phyloP scores from a whole-genome alignment of 2,888 invertebrate species.

The Cataglyphis altisquamis region DNA sequence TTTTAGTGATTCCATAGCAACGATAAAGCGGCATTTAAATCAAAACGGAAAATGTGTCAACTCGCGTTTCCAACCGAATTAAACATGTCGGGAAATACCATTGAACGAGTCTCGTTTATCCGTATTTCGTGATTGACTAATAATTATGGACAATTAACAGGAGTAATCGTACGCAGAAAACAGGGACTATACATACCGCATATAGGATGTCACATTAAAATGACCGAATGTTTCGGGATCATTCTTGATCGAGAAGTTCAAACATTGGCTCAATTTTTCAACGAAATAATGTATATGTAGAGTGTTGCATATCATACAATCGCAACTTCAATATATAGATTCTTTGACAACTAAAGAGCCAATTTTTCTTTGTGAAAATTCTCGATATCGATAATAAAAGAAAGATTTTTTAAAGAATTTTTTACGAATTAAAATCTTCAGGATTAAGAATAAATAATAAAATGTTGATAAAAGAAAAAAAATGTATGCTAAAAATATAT shows the following conservation, averaged over 20 bases:
- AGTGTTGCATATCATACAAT: not conserved
- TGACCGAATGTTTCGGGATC: conserved; percentile 11
- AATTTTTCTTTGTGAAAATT: not conserved
- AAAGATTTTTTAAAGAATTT: not conserved
- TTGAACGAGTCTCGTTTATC: not conserved
- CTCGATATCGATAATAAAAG: not conserved
- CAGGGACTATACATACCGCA: not conserved
- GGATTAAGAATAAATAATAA: not conserved
- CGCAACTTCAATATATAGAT: not conserved
- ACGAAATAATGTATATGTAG: not conserved
- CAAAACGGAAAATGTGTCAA: conserved; percentile 28
- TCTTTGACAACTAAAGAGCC: not conserved
- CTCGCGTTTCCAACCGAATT: conserved; percentile 3
- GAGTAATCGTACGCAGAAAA: not conserved
- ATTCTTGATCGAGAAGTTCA: conserved; percentile 6
- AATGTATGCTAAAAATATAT: not conserved
- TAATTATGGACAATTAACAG: conserved; percentile 5
- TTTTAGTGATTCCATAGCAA: conserved; percentile 23
- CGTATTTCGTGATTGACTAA: conserved; percentile 9
- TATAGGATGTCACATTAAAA: not conserved
- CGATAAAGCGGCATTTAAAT: conserved; percentile 15
- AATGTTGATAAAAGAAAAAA: not conserved
- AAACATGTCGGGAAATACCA: not conserved
- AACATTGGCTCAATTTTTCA: conserved; percentile 11
- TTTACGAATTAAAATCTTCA: not conserved